Base-by-base conservation (phyloP, 2,888 invertebrate genomes). In the Neoitamus cyanurus region DNA sequence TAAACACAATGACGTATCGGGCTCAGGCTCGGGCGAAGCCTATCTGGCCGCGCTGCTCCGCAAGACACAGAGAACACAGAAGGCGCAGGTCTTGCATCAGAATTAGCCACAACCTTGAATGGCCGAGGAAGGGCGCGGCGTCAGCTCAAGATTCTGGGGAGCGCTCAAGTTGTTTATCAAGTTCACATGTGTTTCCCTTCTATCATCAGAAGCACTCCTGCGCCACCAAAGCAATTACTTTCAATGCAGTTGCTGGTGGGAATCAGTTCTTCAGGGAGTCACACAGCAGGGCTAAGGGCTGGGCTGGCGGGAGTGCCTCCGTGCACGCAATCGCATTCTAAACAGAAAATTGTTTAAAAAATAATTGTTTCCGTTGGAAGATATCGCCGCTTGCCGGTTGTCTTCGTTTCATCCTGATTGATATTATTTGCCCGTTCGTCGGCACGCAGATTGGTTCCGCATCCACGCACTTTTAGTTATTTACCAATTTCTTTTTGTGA, bases 21-120 rank as follows among this genome's bases (percentile, higher is more conserved):
- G n/a, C n/a, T n/a, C n/a, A n/a, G n/a, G n/a, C n/a, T n/a, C 28
- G 25, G 75, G 15, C 5, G 48, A 42, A 25, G 42, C 3, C 75
- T 75, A 46, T 75, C 75, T 28, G 37, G 37, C n/a, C 42, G 28
- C 46, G 28, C 42, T 36, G 7, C 34, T 20, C 6, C 75, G 31
- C 37, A 34, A 34, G 20, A 34, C 13, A 3, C 6, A 9, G 20
- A 34, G 15, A 11, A 34, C 13, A 3, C 6, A 9, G 20, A 48
- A 25, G 75, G 37, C 75, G 37, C 75, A 75, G 20, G 75, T 37
- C 75, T 37, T 75, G 42, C 75, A 75, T 75, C 42, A 25, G 37
- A 42, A 46, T 42, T 20, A 42, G 75, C 42, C 28, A 46, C 75
- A 75, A 75, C 42, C 75, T 75, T 75, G 42, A 42, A 46, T 37